Base-by-base conservation (phyloP, 2,888 invertebrate genomes). In the Bruchidius siliquastri region DNA sequence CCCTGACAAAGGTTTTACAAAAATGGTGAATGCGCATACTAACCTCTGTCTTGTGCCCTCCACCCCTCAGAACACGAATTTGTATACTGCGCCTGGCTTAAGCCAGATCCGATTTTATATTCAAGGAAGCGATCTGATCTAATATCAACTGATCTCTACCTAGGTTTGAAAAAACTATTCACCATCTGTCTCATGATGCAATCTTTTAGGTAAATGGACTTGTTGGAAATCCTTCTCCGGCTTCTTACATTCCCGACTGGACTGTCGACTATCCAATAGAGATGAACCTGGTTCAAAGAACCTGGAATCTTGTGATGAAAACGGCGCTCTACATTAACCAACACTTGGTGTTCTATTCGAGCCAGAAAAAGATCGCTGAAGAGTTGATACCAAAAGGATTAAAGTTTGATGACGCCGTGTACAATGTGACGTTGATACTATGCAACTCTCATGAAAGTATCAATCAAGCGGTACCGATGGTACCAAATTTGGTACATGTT, bases 401-500 rank as follows among this genome's bases (percentile, higher is more conserved):
- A 0, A 71, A 77, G 69, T 67, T 84, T 3, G 49, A 77, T 20
- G 76, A 80, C 6, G 8, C 84, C 13, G 72, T 76, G 4, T 78
- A 79, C 72, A 82, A 84, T 73, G 78, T 79, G 0, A 82, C 84
- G 0, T 72, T 85, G 72, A 76, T 84, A 8, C 72, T 85, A 4
- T 22, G 81, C 18, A 85, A 85, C 74, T 81, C 83, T 0, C 90
- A 91, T 80, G 88, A 88, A 72, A 89, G 89, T 81, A 86, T 88
- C 71, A 88, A 88, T 72, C 79, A 84, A 3, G 86, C 90, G 0
- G 82, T 85, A 6, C 90, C 91, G 0, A 85, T 87, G 22, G 85
- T 90, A 6, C 91, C 91, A 0, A 90, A 89, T 80, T 85, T 90
- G 77, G 84, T 90, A 0, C 89, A 90, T 79, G 87, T 91, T 71